These are phyloP conservation scores for Tineola bisselliella DNA, from an alignment of 2,888 invertebrate genomes.

Conservation along the genomic window DNA sequence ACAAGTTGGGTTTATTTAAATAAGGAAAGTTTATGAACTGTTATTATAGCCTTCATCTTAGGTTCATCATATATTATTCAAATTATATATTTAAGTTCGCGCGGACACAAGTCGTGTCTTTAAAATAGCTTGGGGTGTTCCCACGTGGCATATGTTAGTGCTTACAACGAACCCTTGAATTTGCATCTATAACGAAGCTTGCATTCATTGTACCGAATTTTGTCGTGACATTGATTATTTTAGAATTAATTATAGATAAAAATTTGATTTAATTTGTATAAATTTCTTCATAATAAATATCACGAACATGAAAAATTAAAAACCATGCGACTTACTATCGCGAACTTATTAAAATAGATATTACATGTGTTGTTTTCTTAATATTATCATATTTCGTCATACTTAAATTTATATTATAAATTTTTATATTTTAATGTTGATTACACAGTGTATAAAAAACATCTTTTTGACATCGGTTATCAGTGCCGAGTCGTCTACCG, in stretches of 20 bases:
- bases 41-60: not conserved
- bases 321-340: too few relatives aligned
- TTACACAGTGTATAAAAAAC: not conserved
- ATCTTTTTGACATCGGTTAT: not conserved
- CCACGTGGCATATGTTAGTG: slow-evolving; percentile 17
- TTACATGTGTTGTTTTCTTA: too few relatives aligned
- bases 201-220: slow-evolving; percentile 12
- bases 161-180: slow-evolving; percentile 16
- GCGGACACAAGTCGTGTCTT: not conserved
- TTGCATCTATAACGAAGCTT: slow-evolving; percentile 17
- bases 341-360: too few relatives aligned
- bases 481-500: not conserved
- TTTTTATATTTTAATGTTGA: too few relatives aligned
- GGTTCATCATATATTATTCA: not conserved
- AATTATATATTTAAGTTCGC: too few relatives aligned
- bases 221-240: slow-evolving; percentile 4
- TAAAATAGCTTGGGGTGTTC: not conserved
- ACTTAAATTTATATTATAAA: too few relatives aligned
- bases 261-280: too few relatives aligned
- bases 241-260: slow-evolving; percentile 7
- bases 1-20: not conserved
- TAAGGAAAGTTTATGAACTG: not conserved
- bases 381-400: too few relatives aligned
- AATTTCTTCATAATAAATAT: too few relatives aligned
- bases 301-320: too few relatives aligned